Evolutionary conservation across 2,797 vertebrate species (phyloP).

Genomic region (Sebastes oblongus): DNA sequence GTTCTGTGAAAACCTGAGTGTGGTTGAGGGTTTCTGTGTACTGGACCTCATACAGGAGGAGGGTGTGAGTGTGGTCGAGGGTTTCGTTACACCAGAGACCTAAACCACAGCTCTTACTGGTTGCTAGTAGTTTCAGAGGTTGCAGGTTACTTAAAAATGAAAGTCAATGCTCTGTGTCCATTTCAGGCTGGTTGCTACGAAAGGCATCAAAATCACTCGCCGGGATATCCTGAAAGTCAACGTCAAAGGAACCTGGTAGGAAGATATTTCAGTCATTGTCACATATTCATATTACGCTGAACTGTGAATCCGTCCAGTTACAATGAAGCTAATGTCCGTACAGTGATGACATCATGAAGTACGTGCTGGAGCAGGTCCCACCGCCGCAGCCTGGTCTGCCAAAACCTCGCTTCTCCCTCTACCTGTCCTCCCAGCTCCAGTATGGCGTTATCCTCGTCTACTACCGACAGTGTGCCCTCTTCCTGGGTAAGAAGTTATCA

Average conservation of each 20-base stretch:
- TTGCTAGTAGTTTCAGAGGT: not conserved
- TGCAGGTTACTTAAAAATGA: not conserved
- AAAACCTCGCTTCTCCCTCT: constrained; percentile 89
- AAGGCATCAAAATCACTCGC: constrained; percentile 73
- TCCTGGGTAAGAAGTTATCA: constrained; percentile 79
- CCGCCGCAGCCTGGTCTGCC: constrained; percentile 77
- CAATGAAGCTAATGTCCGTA: not conserved
- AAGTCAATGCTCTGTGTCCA: not conserved
- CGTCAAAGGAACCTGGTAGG: constrained; percentile 79
- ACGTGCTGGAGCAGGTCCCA: constrained; percentile 82
- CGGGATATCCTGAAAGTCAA: constrained; percentile 81
- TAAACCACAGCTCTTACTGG: not conserved
- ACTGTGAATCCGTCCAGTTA: not conserved
- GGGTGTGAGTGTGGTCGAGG: not conserved
- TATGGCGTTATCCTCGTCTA: constrained; percentile 88
- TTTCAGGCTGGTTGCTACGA: constrained; percentile 81
- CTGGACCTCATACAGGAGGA: not conserved
- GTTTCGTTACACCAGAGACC: not conserved
- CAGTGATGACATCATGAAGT: constrained; percentile 88
- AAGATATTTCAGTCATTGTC: not conserved
- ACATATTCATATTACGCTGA: not conserved
- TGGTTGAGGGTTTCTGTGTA: not conserved
- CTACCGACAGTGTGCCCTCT: constrained; percentile 86
- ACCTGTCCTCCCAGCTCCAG: constrained; percentile 91
- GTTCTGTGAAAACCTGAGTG: not conserved